Base-by-base conservation (phyloP, 2,888 invertebrate species). In the Stenolophus ochropezus region DNA sequence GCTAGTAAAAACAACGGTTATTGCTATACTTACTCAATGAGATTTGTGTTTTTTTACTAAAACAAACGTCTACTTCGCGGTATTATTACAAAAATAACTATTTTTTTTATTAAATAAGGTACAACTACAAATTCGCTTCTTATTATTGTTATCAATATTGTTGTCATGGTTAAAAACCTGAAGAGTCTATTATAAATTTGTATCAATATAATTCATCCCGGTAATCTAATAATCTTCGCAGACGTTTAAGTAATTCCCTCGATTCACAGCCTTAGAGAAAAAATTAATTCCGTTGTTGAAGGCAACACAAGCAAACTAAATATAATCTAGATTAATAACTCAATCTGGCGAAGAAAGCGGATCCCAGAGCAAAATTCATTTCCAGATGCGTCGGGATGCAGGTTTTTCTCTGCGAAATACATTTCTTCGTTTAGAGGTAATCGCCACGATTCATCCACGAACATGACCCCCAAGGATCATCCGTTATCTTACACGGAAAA, bases 321-420 rank as follows among this genome's bases (percentile, higher is more conserved):
- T 69, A 69, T 69, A 69, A 69, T 69, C 65, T 69, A 69, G 65
- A 69, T 69, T 69, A 69, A 69, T 69, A 69, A 69, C 65, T 69
- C 65, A 69, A 69, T 69, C 65, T 69, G 33, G 61, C n/a, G 18
- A n/a, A 33, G 16, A 69, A 33, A 18, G 18, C 27, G 33, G 27
- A 33, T 20, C 21, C 23, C 23, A 23, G n/a, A 25, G 25, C 61
- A 25, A 61, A 61, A 61, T 61, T 61, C 61, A 61, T 61, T 61
- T 61, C 61, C 25, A 61, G 61, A 61, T 61, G 61, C 61, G 61
- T 61, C 14, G 61, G 23, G 23, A 6, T 61, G 61, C 61, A 61
- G 23, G n/a, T 61, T 61, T 61, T 61, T 61, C 20, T 20, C 20
- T 2, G 56, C 4, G 23, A 23, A 61, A 61, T 61, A 61, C 61